A percentile compares a stretch with the other conserved stretches of the same genome.
Evolutionary conservation across 2,113 vertebrate genomes (phyloP).

Genomic region (Paraplagusia blochii): DNA sequence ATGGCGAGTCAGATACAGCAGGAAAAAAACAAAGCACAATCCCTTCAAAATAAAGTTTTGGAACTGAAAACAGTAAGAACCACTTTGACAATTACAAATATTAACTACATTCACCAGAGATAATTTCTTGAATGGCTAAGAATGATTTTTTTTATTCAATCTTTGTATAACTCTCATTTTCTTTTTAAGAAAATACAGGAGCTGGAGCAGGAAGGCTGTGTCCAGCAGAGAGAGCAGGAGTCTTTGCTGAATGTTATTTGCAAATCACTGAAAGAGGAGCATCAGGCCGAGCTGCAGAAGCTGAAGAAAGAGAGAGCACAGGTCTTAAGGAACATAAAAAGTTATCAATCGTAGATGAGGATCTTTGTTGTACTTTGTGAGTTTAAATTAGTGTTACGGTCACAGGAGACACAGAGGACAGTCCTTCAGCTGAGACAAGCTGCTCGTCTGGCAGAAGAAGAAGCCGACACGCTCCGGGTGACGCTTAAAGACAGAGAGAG

Average conservation of each 20-base stretch:
- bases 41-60: constrained; percentile 60
- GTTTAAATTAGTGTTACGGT: constrained; percentile 22
- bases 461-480: constrained; percentile 40
- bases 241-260: constrained; percentile 48
- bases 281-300: constrained; percentile 43
- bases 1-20: constrained; percentile 40
- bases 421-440: constrained; percentile 27
- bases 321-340: constrained; percentile 51
- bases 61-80: constrained; percentile 73
- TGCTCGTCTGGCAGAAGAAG: constrained; percentile 50
- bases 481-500: constrained; percentile 49
- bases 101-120: too few species aligned
- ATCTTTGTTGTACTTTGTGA: neutral
- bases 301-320: constrained; percentile 60
- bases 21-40: constrained; percentile 46
- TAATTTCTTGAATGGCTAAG: too few species aligned
- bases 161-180: constrained; percentile 8
- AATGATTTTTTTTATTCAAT: neutral
- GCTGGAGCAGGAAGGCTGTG: constrained; percentile 50
- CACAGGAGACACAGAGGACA: constrained; percentile 57
- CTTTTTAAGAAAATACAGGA: constrained; percentile 65
- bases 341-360: neutral
- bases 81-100: too few species aligned
- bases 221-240: constrained; percentile 62
- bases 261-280: constrained; percentile 66